phyloP scores from a whole-genome alignment of 2,888 invertebrate genomes.

The Tetragonisca angustula region DNA sequence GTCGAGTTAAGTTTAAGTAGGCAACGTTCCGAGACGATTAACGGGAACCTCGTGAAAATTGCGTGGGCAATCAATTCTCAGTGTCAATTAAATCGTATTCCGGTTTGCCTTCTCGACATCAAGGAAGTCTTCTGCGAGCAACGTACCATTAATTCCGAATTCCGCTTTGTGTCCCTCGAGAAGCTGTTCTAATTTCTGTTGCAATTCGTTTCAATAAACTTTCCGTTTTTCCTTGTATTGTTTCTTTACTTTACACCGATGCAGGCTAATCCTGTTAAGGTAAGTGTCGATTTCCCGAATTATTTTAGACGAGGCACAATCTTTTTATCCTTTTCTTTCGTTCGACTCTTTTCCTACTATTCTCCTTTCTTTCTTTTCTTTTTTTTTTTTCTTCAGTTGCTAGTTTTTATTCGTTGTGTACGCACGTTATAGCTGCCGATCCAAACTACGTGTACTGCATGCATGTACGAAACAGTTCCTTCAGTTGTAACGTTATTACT shows the following conservation, averaged over 20 bases:
- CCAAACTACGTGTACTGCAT: neutral
- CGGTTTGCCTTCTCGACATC: constrained; percentile 50
- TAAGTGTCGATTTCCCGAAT: constrained; percentile 52
- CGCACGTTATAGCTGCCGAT: constrained; percentile 1
- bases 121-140: constrained; percentile 21
- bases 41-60: constrained; percentile 43
- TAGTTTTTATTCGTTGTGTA: neutral
- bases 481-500: neutral
- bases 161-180: constrained; percentile 34
- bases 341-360: neutral
- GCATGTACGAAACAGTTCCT: constrained; percentile 7
- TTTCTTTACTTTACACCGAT: constrained; percentile 32
- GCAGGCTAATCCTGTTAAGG: constrained; percentile 38
- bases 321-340: neutral
- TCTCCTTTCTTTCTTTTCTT: neutral
- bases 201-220: constrained; percentile 55
- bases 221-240: constrained; percentile 47
- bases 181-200: constrained; percentile 52
- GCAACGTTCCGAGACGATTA: constrained; percentile 1
- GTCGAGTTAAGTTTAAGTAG: constrained; percentile 42
- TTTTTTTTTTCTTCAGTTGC: neutral
- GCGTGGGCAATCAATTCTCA: constrained; percentile 56
- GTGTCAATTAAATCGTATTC: constrained; percentile 61
- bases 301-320: constrained; percentile 24
- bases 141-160: constrained; percentile 7